Evolutionary conservation across 2,113 vertebrate genomes (phyloP).

Genomic region (Phyllostomus hastatus): DNA sequence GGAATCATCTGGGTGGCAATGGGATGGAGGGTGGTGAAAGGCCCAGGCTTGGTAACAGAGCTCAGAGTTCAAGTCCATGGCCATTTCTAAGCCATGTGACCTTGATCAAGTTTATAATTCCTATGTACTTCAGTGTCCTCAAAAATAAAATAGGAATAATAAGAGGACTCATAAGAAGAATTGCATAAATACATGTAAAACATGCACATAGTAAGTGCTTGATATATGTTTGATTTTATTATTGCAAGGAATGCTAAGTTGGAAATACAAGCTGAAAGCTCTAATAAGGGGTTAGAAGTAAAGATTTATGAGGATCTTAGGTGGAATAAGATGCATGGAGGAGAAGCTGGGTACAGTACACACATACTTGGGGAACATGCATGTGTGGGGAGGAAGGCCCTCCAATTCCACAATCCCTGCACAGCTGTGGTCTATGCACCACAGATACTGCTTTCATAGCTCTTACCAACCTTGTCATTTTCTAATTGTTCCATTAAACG

Average conservation of each 20-base stretch:
- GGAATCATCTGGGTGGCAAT: neutral
- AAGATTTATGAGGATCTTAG: neutral
- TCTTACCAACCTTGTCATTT: neutral
- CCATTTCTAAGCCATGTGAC: neutral
- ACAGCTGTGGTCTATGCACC: neutral
- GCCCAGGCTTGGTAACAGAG: neutral
- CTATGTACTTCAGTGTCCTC: neutral
- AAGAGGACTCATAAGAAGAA: neutral
- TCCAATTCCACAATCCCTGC: fast-evolving
- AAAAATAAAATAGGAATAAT: neutral
- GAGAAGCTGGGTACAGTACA: neutral
- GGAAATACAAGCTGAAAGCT: neutral
- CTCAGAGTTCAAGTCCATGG: neutral
- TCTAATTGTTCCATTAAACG: neutral
- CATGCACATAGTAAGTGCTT: neutral
- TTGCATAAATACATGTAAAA: neutral
- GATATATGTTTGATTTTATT: neutral
- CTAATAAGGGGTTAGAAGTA: neutral
- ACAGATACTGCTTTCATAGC: fast-evolving
- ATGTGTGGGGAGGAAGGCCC: fast-evolving
- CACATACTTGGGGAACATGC: neutral
- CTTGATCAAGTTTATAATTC: neutral
- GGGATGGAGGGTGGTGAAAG: neutral
- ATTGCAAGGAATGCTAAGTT: neutral
- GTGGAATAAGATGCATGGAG: neutral